These are phyloP conservation scores for Recurvirostra avosetta DNA, from an alignment of 2,113 vertebrate species.

Conservation along the genomic window DNA sequence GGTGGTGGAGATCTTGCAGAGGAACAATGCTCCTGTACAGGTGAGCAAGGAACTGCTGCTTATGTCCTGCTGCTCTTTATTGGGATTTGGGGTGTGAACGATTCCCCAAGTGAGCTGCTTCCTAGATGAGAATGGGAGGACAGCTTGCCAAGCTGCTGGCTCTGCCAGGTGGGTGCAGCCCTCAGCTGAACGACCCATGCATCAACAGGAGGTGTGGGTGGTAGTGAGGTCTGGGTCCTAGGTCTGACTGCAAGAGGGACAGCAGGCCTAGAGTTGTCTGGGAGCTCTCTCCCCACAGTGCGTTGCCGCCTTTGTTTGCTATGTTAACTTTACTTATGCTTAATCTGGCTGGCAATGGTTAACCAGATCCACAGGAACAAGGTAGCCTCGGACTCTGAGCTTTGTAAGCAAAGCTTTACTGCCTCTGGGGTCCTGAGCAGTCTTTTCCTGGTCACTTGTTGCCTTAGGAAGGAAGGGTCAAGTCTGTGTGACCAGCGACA, in stretches of 20 bases:
- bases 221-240: neutral
- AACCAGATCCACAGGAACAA: fast-evolving
- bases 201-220: neutral
- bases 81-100: neutral
- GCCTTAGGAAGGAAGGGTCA: neutral
- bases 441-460: neutral
- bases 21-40: constrained; percentile 88
- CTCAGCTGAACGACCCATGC: neutral
- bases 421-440: neutral
- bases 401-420: neutral
- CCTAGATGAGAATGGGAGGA: neutral
- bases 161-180: neutral
- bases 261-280: neutral
- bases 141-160: neutral
- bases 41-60: constrained; percentile 52
- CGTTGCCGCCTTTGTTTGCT: neutral
- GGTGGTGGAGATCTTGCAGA: constrained; percentile 93
- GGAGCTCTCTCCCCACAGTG: neutral
- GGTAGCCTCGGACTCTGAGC: neutral
- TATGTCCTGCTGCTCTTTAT: neutral
- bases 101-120: neutral
- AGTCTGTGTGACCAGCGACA: neutral
- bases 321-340: neutral
- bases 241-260: neutral
- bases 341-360: neutral